Evolutionary conservation across 2,797 vertebrate genomes (phyloP), one percentile per base, ranked within the genome.

Genomic region (Periophthalmus magnuspinnatus): DNA sequence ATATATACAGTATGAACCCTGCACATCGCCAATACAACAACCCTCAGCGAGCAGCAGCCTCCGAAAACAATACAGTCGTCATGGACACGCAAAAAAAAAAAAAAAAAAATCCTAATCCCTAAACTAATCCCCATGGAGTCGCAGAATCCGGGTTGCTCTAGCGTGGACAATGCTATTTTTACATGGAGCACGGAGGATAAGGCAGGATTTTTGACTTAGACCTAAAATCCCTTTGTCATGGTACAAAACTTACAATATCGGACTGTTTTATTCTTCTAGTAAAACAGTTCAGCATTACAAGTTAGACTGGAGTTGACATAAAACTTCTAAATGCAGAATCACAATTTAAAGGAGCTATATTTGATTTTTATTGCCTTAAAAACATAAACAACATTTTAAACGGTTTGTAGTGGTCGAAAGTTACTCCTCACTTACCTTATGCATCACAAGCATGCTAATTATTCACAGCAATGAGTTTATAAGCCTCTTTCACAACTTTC

Each of bases 71-170:
- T 58, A 67, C 45, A 64, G 69, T 82, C 8, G 33, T 76, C 76
- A 81, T 69, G 67, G 84, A 86, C 76, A 86, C 57, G 58, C 64
- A 78, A 70, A 68, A 33, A 65, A 63, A 63, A 78, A 70, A 68
- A 33, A 65, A 63, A 63, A 45, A 47, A 66, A 67, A 28, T 34
- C 68, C 74, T 88, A 84, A 91, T 89, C 82, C 69, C n/a, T 59
- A 57, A 67, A 76, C 78, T 89, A 88, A 92, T 86, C 85, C 84
- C 74, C 70, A 22, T 68, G 34, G 72, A 88, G 80, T 76, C 74
- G 58, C 63, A 70, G 77, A 83, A 85, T 84, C 71, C 77, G 78
- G 79, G 65, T 71, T 61, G 69, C 68, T 79, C 67, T 67, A 57
- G 55, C 69, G 65, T 73, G 76, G 78, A 57, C 70, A 68, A 38